Base-by-base conservation (phyloP, 2,797 vertebrate species). In the Coracias cyanogaster region DNA sequence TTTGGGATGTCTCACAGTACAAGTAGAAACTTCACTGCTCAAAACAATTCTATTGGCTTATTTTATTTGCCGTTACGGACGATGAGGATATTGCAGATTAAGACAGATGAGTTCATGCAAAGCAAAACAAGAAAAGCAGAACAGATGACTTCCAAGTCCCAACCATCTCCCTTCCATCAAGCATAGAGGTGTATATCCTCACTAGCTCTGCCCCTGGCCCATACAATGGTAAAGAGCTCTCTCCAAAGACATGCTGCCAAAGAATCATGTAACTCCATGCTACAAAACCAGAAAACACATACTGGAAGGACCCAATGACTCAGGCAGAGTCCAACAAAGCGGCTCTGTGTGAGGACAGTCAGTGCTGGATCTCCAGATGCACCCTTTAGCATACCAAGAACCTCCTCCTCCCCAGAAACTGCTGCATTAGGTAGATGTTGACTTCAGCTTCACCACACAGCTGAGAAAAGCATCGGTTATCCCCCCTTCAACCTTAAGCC, bases 381-480 rank as follows among this genome's bases (percentile, higher is more conserved):
- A 46, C 4, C 24, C 18, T 7, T 22, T 33, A 54, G 65, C 22
- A 49, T 4, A 15, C 0, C 0, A 62, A 29, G 12, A 39, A 21
- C 55, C 39, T 73, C 35, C 51, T 65, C 10, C 64, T 33, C 9
- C 31, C 18, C 46, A 76, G 22, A 73, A 83, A 35, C 35, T 28
- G 19, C 24, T 58, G 3, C 18, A 13, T 26, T 4, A 49, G 13
- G 9, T 8, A 39, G 45, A 5, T 22, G 18, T 17, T 49, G 73
- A 39, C 39, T 70, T 86, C 31, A 76, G 20, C 61, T 39, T 69
- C 8, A 10, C 8, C 55, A 60, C 12, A 4, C 1, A 49, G 9
- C 37, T 2, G 0, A 72, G 52, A 35, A 24, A 72, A 91, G 5
- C 15, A 58, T 3, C 19, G n/a, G 19, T 21, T 65, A 88, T 14